These are phyloP conservation scores for Meriones psammophilus DNA, from an alignment of 2,797 vertebrate species.

Conservation along the genomic window DNA sequence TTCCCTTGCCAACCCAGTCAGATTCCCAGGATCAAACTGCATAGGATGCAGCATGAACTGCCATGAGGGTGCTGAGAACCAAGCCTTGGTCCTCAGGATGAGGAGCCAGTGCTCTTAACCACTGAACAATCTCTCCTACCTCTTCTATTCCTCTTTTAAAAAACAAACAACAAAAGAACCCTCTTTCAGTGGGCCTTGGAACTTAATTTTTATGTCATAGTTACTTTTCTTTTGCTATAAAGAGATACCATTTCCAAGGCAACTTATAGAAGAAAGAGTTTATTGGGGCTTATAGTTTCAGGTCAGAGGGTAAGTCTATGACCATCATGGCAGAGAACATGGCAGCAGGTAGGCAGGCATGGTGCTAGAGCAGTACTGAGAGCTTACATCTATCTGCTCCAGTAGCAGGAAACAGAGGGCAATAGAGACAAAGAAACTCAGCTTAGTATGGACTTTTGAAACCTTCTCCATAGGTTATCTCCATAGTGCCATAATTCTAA, in stretches of 20 bases:
- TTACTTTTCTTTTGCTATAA: neutral
- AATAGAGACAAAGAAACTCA: too few species aligned
- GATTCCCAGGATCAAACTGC: neutral
- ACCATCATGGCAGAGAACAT: neutral
- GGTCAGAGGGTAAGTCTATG: neutral
- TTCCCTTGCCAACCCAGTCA: neutral
- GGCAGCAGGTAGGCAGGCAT: neutral
- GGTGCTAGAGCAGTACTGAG: neutral
- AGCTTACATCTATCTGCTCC: neutral
- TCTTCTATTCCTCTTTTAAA: neutral
- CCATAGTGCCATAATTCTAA: neutral
- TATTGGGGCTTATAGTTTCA: neutral
- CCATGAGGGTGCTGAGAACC: neutral
- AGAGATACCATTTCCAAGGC: neutral
- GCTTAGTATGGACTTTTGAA: neutral
- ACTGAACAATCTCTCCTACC: neutral
- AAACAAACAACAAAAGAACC: neutral
- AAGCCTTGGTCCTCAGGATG: neutral
- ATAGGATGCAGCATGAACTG: neutral
- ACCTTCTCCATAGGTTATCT: neutral
- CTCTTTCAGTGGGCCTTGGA: neutral
- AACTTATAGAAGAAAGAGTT: neutral
- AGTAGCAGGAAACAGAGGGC: neutral
- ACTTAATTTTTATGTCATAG: neutral
- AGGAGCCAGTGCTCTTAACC: neutral